phyloP scores from a whole-genome alignment of 2,113 vertebrate genomes.

The Peromyscus polionotus region DNA sequence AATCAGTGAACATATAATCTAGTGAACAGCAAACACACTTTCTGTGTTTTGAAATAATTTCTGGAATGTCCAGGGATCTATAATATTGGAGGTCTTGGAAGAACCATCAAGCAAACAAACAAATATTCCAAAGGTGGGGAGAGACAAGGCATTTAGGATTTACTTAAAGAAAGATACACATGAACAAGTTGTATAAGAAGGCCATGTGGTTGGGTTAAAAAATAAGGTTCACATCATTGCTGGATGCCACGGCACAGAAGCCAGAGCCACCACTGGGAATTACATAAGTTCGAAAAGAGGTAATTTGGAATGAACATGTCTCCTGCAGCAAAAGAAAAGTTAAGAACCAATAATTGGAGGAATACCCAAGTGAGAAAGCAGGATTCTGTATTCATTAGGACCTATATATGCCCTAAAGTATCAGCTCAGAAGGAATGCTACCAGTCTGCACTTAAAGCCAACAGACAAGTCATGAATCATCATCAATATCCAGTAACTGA shows the following conservation, averaged over 20 bases:
- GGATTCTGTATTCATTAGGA: background rate
- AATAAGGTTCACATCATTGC: background rate
- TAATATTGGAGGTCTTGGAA: background rate
- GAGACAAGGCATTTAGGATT: background rate
- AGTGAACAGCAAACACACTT: background rate
- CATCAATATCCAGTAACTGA: background rate
- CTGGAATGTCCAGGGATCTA: background rate
- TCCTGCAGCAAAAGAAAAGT: background rate
- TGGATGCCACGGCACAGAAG: background rate
- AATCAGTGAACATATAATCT: background rate
- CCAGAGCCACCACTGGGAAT: background rate
- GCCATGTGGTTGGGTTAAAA: background rate
- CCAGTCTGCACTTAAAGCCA: background rate
- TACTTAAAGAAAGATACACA: background rate
- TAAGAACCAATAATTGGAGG: background rate
- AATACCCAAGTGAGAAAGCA: background rate
- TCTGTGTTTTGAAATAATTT: constrained; percentile 14
- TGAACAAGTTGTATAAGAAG: background rate
- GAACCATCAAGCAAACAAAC: background rate
- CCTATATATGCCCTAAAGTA: background rate
- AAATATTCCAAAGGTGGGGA: background rate
- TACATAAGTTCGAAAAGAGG: background rate
- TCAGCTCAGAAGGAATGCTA: background rate
- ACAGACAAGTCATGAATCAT: background rate
- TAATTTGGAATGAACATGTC: background rate